phyloP scores from a whole-genome alignment of 2,888 invertebrate genomes.

The Heteromyza rotundicornis region DNA sequence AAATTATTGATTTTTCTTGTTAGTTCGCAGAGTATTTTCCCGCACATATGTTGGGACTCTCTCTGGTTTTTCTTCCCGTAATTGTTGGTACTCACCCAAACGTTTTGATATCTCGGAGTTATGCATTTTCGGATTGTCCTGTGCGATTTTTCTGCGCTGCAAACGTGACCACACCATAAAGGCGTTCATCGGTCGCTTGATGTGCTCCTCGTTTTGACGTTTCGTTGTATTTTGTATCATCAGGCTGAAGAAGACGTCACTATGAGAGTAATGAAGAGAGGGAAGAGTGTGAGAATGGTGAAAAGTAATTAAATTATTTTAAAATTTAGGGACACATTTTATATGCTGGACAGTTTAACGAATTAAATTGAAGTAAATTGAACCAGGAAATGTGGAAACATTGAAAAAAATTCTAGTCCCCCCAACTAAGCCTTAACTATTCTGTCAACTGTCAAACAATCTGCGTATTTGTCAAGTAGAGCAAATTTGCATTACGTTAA shows the following conservation, averaged over 20 bases:
- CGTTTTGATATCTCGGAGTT: slow-evolving; percentile 96
- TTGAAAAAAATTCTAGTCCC: too few relatives aligned
- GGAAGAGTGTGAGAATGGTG: not conserved
- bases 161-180: slow-evolving; percentile 98
- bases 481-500: slow-evolving; percentile 9
- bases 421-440: too few relatives aligned
- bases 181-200: slow-evolving; percentile 97
- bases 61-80: too few relatives aligned
- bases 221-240: slow-evolving; percentile 63
- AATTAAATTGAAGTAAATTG: too few relatives aligned
- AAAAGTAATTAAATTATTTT: too few relatives aligned
- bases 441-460: too few relatives aligned
- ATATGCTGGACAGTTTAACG: too few relatives aligned
- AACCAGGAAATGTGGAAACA: too few relatives aligned
- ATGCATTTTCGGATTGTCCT: slow-evolving; percentile 98
- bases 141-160: slow-evolving; percentile 92
- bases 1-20: slow-evolving; percentile 24
- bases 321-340: too few relatives aligned
- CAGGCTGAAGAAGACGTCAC: slow-evolving; percentile 62
- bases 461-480: not conserved
- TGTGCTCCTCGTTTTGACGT: slow-evolving; percentile 80
- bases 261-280: slow-evolving; percentile 27
- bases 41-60: slow-evolving; percentile 25
- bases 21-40: not conserved
- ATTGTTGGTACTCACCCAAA: slow-evolving; percentile 71